Percentiles rank a stretch among this genome's conserved stretches.
phyloP scores from a whole-genome alignment of 2,797 vertebrate genomes.

The Alectoris magna region DNA sequence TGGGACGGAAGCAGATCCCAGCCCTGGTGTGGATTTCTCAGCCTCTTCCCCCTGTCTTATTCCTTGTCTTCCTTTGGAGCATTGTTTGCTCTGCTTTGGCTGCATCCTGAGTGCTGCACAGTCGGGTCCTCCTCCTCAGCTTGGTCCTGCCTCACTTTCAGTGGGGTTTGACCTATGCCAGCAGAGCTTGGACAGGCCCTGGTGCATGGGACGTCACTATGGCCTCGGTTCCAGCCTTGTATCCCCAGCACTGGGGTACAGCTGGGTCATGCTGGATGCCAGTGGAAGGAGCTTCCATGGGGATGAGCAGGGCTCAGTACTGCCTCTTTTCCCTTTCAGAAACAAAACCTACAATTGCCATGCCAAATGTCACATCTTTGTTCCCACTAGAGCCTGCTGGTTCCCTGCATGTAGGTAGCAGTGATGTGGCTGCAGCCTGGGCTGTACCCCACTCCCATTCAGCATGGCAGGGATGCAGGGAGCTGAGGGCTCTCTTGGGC shows the following conservation, averaged over 20 bases:
- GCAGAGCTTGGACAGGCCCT: background rate
- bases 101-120: accelerated
- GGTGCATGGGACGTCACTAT: background rate
- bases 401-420: background rate
- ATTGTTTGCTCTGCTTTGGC: accelerated
- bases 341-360: accelerated
- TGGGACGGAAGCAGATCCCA: background rate
- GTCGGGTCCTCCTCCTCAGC: background rate
- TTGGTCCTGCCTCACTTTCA: background rate
- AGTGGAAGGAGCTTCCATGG: constrained; percentile 22
- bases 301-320: accelerated
- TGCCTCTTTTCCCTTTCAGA: background rate
- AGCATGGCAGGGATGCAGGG: accelerated
- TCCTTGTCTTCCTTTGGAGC: background rate
- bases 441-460: background rate
- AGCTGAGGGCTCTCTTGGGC: background rate
- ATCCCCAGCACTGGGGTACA: background rate
- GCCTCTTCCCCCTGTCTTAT: accelerated
- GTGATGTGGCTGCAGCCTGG: background rate
- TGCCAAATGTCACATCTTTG: accelerated
- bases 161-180: background rate
- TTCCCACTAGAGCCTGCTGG: background rate
- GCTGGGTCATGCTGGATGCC: background rate
- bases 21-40: background rate
- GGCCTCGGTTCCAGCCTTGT: accelerated